Conservation (phyloP, 2,797 vertebrate species). For the Meda fulgida region DNA sequence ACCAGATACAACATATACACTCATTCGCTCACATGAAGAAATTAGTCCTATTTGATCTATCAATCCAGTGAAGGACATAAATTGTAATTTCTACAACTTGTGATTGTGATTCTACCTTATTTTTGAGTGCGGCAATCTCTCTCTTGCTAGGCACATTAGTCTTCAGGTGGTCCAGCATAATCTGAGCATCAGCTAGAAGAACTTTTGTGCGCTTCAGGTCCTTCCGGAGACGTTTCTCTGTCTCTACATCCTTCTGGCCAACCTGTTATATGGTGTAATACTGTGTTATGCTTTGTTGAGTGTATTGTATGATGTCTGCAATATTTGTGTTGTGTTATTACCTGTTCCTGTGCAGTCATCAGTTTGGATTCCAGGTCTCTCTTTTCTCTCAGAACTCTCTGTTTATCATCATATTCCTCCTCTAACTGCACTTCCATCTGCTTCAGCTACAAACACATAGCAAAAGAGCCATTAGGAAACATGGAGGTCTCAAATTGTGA, state of each 20-base stretch:
- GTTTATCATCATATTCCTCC: slow-evolving; percentile 96
- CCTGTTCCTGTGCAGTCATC: slow-evolving; percentile 89
- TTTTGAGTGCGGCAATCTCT: slow-evolving; percentile 94
- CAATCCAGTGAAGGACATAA: background rate
- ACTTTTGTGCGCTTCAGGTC: slow-evolving; percentile 97
- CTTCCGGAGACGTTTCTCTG: slow-evolving; percentile 90
- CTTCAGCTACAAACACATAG: slow-evolving; percentile 80
- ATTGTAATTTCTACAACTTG: background rate
- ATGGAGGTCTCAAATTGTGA: background rate
- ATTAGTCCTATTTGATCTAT: background rate
- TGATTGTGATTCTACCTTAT: slow-evolving; percentile 81
- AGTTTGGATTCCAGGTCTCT: slow-evolving; percentile 93
- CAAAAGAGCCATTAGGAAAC: slow-evolving; percentile 33
- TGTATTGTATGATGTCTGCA: background rate
- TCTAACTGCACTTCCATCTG: slow-evolving; percentile 98
- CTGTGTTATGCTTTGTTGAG: background rate
- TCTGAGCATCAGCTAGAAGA: slow-evolving; percentile 91
- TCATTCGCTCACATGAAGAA: slow-evolving; percentile 49
- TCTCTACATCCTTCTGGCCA: slow-evolving; percentile 86
- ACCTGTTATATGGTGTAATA: slow-evolving; percentile 74
- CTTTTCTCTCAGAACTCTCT: slow-evolving; percentile 93
- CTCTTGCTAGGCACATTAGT: slow-evolving; percentile 96
- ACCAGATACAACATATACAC: slow-evolving; percentile 58
- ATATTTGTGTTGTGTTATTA: slow-evolving; percentile 62
- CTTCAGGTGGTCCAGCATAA: slow-evolving; percentile 98